Conservation (phyloP, 2,113 vertebrate species). For the Sitta europaea region DNA sequence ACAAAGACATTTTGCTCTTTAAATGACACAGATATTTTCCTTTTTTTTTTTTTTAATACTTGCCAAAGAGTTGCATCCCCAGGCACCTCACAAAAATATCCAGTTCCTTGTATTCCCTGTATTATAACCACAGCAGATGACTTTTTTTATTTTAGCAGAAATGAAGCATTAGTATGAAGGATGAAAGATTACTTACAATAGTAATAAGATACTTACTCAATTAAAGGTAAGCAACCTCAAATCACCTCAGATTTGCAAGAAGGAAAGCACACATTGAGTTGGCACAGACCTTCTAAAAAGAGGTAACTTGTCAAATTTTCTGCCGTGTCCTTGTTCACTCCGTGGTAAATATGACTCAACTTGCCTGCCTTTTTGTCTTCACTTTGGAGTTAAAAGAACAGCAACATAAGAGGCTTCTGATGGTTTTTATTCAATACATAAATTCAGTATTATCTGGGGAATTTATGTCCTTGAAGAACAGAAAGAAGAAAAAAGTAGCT, state of each 20-base stretch:
- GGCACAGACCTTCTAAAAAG: neutral
- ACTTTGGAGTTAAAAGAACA: neutral
- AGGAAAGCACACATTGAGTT: neutral
- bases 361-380: neutral
- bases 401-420: neutral
- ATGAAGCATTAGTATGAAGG: neutral
- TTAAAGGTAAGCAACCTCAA: neutral
- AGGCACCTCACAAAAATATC: neutral
- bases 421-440: neutral
- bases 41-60: neutral
- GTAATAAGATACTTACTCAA: neutral
- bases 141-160: neutral
- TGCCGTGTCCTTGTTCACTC: neutral
- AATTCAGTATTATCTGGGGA: neutral
- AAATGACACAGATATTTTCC: neutral
- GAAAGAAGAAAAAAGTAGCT: neutral
- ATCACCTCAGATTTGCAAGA: neutral
- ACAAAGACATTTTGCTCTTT: neutral
- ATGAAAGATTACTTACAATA: neutral
- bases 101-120: neutral
- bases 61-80: neutral
- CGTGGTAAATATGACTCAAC: neutral
- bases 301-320: neutral
- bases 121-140: neutral
- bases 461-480: neutral